Evolutionary conservation across 1,140 invertebrate species (phyloP).

Genomic region (Zaprionus ornatus): DNA sequence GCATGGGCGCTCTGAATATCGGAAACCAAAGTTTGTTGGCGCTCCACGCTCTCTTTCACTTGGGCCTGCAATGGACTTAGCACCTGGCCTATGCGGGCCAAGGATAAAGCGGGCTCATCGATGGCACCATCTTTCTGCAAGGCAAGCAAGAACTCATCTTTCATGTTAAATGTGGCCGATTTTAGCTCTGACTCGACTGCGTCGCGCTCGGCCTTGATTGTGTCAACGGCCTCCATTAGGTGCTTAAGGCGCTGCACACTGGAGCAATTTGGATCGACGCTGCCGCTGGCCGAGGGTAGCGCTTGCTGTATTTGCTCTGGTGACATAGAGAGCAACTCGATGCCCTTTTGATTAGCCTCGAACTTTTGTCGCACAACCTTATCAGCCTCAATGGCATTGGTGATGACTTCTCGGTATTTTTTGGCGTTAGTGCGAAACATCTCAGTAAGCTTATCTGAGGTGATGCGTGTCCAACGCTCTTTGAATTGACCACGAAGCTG

Average conservation of each 20-base stretch:
- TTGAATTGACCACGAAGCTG: conserved; percentile 95
- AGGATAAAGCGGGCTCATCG: conserved; percentile 93
- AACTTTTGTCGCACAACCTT: conserved; percentile 94
- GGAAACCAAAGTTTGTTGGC: conserved; percentile 91
- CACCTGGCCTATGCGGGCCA: conserved; percentile 90
- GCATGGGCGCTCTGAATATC: conserved; percentile 91
- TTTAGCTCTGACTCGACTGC: conserved; percentile 95
- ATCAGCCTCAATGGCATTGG: conserved; percentile 92
- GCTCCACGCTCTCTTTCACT: conserved; percentile 90
- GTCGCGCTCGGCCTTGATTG: conserved; percentile 94
- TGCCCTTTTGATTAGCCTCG: conserved; percentile 90
- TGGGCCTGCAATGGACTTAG: conserved; percentile 93
- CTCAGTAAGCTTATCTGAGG: conserved; percentile 94
- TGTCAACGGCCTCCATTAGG: conserved; percentile 94
- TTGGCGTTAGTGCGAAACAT: conserved; percentile 93
- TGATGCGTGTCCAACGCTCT: conserved; percentile 94
- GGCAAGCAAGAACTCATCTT: conserved; percentile 91
- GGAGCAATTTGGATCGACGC: conserved; percentile 85
- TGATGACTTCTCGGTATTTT: conserved; percentile 97
- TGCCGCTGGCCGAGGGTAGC: conserved; percentile 86
- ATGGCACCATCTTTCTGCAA: conserved; percentile 93
- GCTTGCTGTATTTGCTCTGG: conserved; percentile 87
- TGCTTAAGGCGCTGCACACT: conserved; percentile 88
- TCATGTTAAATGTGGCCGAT: conserved; percentile 93
- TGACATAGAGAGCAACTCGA: conserved; percentile 92